These are phyloP conservation scores for Yponomeuta sedellus DNA, from an alignment of 2,888 invertebrate genomes.

Conservation along the genomic window DNA sequence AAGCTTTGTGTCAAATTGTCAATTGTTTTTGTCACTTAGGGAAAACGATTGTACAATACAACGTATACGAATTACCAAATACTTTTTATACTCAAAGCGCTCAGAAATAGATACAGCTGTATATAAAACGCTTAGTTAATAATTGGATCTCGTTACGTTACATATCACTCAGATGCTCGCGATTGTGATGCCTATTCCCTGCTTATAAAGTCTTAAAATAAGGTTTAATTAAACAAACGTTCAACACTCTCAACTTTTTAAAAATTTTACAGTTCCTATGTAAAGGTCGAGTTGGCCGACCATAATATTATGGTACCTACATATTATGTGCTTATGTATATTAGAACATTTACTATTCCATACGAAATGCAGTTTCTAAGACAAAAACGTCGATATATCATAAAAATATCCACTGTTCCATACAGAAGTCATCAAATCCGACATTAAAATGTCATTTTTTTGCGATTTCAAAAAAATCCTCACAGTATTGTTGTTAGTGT, in stretches of 20 bases:
- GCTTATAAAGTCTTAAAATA: not conserved
- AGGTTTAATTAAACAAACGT: not conserved
- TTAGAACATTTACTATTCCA: too few relatives aligned
- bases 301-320: too few relatives aligned
- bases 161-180: not conserved
- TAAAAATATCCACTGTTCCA: too few relatives aligned
- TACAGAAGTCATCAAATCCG: too few relatives aligned
- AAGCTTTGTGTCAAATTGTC: not conserved
- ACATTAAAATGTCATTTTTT: too few relatives aligned
- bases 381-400: too few relatives aligned
- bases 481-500: too few relatives aligned
- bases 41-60: not conserved
- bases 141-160: not conserved
- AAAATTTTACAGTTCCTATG: too few relatives aligned
- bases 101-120: not conserved
- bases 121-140: not conserved
- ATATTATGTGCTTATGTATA: too few relatives aligned
- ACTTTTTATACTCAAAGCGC: not conserved
- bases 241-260: not conserved
- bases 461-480: too few relatives aligned
- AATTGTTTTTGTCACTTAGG: conserved; percentile 1
- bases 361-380: too few relatives aligned
- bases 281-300: too few relatives aligned
- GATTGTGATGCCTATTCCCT: not conserved
- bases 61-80: conserved; percentile 1